These are phyloP conservation scores for Pollenia labialis DNA, from an alignment of 2,888 invertebrate genomes.

Conservation along the genomic window DNA sequence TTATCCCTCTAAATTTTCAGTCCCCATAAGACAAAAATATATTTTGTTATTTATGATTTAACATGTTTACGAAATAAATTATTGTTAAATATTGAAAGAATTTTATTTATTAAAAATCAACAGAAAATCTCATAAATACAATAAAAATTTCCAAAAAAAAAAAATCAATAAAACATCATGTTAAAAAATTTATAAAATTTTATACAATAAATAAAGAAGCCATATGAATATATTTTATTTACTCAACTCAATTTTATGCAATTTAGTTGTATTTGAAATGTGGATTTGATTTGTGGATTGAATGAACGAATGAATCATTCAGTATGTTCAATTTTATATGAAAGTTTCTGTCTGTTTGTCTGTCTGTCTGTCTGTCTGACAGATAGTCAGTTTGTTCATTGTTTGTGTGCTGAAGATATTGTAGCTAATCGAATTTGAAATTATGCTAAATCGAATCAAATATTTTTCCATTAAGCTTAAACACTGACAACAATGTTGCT, in stretches of 20 bases:
- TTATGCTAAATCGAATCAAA: slow-evolving; percentile 67
- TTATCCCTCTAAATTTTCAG: too few species aligned
- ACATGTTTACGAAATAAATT: too few species aligned
- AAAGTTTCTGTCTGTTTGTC: not conserved
- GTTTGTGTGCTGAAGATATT: slow-evolving; percentile 1
- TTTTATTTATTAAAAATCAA: too few species aligned
- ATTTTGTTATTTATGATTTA: too few species aligned
- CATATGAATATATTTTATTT: slow-evolving; percentile 10
- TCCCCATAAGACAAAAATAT: too few species aligned
- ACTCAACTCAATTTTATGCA: not conserved
- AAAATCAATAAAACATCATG: not conserved
- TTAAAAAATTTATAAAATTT: not conserved
- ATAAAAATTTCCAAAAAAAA: not conserved
- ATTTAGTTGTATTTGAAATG: slow-evolving; percentile 2
- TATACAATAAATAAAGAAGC: not conserved
- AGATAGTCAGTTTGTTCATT: too few species aligned
- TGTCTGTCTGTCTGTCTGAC: not conserved
- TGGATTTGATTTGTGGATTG: slow-evolving; percentile 18
- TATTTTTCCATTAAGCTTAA: slow-evolving; percentile 65
- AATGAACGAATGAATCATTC: not conserved
- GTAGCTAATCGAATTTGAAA: slow-evolving; percentile 67
- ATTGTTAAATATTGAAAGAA: too few species aligned
- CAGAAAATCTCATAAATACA: too few species aligned
- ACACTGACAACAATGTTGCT: slow-evolving; percentile 52
- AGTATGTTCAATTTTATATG: not conserved